Evolutionary conservation across 2,113 vertebrate genomes (phyloP), one percentile per base, ranked within the genome.

Genomic region (Trachemys scripta): DNA sequence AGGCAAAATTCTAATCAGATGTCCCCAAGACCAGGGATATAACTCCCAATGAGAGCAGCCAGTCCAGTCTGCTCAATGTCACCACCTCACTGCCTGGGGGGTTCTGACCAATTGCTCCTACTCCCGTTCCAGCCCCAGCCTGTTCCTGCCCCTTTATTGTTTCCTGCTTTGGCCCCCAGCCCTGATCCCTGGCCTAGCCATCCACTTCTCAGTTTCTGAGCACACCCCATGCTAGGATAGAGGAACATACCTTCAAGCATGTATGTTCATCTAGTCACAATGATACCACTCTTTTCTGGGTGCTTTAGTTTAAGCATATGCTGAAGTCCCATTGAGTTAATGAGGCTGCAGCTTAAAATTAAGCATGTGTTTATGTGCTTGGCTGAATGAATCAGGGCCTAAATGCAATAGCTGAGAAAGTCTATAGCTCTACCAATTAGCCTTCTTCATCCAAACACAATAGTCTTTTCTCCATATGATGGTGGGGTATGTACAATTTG

Each of bases 281-380:
- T 8, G 12, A 82, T 29, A 53, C 35, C 20, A 2, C 20, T 81
- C 20, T 22, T 38, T 54, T 10, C 80, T 81, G 20, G 7, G 19
- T n/a, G 51, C 51, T 20, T 80, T 53, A 53, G 17, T 27, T 27
- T 29, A 86, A 59, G 86, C 80, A 8, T 0, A 1, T 3, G 0
- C 31, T 45, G n/a, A 13, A 56, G 13, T 31, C 0, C 10, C 42
- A 1, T 8, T 0, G 0, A 1, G 0, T 0, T 31, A 3, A 10
- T 0, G 0, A 38, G 31, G 35, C 9, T 0, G 25, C 62, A 1
- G 0, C 11, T 2, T 59, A 5, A 14, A 56, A 0, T 0, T 0
- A 11, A 50, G 85, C 50, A 42, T 6, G 0, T 1, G 16, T 27
- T 45, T 45, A 27, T 16, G 1, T 2, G 22, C 27, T 80, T 54